Conservation (phyloP, 2,888 invertebrate genomes). For the Apodemia mormo region DNA sequence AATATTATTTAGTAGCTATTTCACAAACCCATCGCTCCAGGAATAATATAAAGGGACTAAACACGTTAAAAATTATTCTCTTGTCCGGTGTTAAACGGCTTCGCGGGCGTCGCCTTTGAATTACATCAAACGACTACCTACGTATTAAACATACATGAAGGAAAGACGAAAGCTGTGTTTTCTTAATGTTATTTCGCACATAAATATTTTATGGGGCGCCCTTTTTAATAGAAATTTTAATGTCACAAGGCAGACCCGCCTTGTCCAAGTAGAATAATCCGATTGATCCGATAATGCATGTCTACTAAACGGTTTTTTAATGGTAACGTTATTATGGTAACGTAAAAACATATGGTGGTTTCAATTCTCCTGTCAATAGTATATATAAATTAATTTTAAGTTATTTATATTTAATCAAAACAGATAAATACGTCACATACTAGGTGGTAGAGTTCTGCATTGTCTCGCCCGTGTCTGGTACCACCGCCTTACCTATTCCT, state of each 20-base stretch:
- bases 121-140: constrained; percentile 68
- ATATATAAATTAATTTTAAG: no score
- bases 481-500: no score
- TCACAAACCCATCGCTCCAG: constrained; percentile 46
- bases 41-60: constrained; percentile 56
- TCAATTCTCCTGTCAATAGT: no score
- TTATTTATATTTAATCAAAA: no score
- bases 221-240: constrained; percentile 69
- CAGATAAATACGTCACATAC: no score
- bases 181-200: constrained; percentile 71
- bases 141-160: constrained; percentile 72
- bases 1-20: constrained; percentile 62
- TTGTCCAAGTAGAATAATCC: constrained; percentile 1
- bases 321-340: neutral
- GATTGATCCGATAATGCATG: neutral
- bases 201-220: constrained; percentile 67
- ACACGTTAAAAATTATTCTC: constrained; percentile 40
- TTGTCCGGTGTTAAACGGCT: constrained; percentile 57
- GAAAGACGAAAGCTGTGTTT: constrained; percentile 60
- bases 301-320: neutral
- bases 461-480: no score
- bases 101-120: constrained; percentile 57
- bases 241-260: constrained; percentile 32
- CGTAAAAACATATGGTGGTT: no score
- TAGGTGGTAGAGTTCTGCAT: no score